Evolutionary conservation across 2,888 invertebrate genomes (phyloP).

Genomic region (Amphiduros pacificus): DNA sequence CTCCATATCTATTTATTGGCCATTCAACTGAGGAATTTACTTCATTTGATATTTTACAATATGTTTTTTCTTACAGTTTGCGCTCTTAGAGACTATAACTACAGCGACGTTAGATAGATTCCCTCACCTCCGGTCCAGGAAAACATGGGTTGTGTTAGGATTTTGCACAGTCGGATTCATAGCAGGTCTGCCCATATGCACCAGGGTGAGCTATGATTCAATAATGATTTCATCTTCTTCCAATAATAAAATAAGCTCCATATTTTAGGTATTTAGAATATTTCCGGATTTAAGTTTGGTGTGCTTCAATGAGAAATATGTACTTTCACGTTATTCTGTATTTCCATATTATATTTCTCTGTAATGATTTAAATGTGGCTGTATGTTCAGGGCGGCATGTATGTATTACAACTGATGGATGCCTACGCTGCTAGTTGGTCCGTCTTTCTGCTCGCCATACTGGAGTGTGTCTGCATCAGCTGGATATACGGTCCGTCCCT

Average conservation of each 20-base stretch:
- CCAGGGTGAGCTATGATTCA: slow-evolving; percentile 36
- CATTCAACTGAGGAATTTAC: too few relatives aligned
- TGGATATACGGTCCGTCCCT: slow-evolving; percentile 68
- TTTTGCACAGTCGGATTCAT: slow-evolving; percentile 45
- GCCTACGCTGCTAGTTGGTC: slow-evolving; percentile 55
- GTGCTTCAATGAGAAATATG: neutral
- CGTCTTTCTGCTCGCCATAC: slow-evolving; percentile 70
- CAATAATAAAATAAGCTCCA: neutral
- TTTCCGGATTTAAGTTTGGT: neutral
- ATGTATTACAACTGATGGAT: slow-evolving; percentile 53
- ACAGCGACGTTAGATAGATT: slow-evolving; percentile 52
- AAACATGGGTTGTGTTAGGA: slow-evolving; percentile 44
- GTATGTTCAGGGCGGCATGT: slow-evolving; percentile 52
- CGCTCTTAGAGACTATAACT: slow-evolving; percentile 51
- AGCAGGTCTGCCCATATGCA: slow-evolving; percentile 44
- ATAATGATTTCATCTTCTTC: neutral
- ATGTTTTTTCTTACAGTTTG: slow-evolving; percentile 42
- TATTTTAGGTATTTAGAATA: neutral
- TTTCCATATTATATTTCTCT: neutral
- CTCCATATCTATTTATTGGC: too few relatives aligned
- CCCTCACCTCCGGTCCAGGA: slow-evolving; percentile 47
- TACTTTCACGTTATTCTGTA: neutral
- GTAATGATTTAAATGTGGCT: neutral
- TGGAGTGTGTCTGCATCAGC: slow-evolving; percentile 71
- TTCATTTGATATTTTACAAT: too few relatives aligned